Percentiles rank a stretch among this genome's conserved stretches.
These are phyloP conservation scores for Thalpophila matura DNA, from an alignment of 2,888 invertebrate genomes.

Conservation along the genomic window DNA sequence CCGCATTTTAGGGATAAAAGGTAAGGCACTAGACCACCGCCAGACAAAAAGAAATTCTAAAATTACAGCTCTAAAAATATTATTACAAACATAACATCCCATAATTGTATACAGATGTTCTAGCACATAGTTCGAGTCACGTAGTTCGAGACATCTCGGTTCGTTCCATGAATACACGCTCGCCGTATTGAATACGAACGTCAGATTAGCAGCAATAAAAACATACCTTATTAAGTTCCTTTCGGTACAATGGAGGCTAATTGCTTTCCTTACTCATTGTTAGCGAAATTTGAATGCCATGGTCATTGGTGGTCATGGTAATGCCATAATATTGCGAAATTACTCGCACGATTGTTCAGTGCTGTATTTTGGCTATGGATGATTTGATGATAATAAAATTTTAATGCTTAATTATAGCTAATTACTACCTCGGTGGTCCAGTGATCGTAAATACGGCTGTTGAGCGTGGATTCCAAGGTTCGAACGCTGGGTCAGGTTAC, in stretches of 20 bases:
- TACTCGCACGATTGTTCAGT: neutral
- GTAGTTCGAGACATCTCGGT: conserved; percentile 33
- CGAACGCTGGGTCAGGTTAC: too few relatives aligned
- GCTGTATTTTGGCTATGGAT: neutral
- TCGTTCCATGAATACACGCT: conserved; percentile 35
- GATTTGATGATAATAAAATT: too few relatives aligned
- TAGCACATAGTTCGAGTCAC: conserved; percentile 43
- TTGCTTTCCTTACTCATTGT: conserved; percentile 51
- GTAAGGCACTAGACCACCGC: too few relatives aligned
- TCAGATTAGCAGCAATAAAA: conserved; percentile 60
- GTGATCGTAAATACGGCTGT: too few relatives aligned
- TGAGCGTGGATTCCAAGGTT: too few relatives aligned
- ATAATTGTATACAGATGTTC: neutral
- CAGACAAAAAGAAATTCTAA: too few relatives aligned
- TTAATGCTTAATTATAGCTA: neutral
- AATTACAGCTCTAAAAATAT: conserved; percentile 3
- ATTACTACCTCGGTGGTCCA: too few relatives aligned
- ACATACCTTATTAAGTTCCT: conserved; percentile 48
- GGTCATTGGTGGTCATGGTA: conserved; percentile 9
- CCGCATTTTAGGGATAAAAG: too few relatives aligned
- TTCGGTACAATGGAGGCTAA: conserved; percentile 45
- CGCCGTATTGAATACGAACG: conserved; percentile 58
- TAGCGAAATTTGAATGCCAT: conserved; percentile 38
- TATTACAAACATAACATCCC: conserved; percentile 4
- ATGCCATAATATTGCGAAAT: conserved; percentile 7